Conservation (phyloP, 1,140 invertebrate genomes). For the Drosophila biarmipes region DNA sequence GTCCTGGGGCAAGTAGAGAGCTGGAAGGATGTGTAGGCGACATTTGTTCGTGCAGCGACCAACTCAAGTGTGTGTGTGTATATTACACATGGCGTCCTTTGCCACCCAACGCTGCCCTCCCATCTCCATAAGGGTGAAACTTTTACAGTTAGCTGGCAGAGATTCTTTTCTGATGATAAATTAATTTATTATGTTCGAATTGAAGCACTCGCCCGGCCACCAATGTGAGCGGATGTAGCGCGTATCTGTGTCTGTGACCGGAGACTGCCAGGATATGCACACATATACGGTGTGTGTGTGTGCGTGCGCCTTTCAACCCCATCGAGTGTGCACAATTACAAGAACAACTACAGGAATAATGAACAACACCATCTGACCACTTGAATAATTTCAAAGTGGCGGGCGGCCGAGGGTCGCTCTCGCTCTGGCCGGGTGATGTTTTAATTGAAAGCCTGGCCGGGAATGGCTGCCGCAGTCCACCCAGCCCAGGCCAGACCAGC, state of each 20-base stretch:
- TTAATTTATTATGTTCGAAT: slow-evolving; percentile 84
- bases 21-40: slow-evolving; percentile 34
- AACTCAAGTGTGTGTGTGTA: slow-evolving; percentile 59
- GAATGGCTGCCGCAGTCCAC: slow-evolving; percentile 49
- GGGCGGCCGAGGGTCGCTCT: slow-evolving; percentile 3
- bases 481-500: slow-evolving; percentile 6
- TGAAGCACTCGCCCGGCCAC: slow-evolving; percentile 62
- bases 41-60: slow-evolving; percentile 26
- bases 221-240: slow-evolving; percentile 56
- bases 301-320: slow-evolving; percentile 62
- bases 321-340: slow-evolving; percentile 49
- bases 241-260: slow-evolving; percentile 26
- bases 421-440: slow-evolving; percentile 61
- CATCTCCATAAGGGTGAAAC: slow-evolving; percentile 64
- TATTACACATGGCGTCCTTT: slow-evolving; percentile 25
- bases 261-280: slow-evolving; percentile 24
- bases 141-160: slow-evolving; percentile 78
- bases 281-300: slow-evolving; percentile 13
- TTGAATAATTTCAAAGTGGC: slow-evolving; percentile 73
- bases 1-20: neutral
- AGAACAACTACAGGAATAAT: slow-evolving; percentile 71
- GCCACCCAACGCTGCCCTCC: slow-evolving; percentile 12
- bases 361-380: slow-evolving; percentile 82
- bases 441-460: slow-evolving; percentile 74
- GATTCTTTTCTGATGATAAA: slow-evolving; percentile 83